phyloP scores from a whole-genome alignment of 2,113 vertebrate genomes.

The Galbula dea region DNA sequence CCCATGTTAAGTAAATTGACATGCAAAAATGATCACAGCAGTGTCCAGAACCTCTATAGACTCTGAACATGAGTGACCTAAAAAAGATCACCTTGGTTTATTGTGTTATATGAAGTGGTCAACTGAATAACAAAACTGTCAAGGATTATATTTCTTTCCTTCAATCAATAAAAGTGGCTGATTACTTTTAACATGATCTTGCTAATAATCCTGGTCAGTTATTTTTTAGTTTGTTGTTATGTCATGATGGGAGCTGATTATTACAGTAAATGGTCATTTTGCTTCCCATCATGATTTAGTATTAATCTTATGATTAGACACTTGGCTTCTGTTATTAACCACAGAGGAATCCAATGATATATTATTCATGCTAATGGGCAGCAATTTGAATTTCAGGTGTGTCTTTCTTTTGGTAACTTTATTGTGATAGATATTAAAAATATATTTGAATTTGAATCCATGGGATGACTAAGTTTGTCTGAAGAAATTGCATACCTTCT shows the following conservation, averaged over 20 bases:
- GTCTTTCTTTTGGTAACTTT: not conserved
- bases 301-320: not conserved
- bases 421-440: not conserved
- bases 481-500: not conserved
- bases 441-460: not conserved
- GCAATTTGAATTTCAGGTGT: not conserved
- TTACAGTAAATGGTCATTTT: constrained; percentile 45
- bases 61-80: not conserved
- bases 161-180: not conserved
- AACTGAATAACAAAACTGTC: not conserved
- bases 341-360: not conserved
- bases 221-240: not conserved
- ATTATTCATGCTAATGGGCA: constrained; percentile 48
- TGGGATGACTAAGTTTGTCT: not conserved
- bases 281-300: not conserved
- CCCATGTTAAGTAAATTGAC: not conserved
- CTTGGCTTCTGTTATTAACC: constrained; percentile 40
- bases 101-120: not conserved
- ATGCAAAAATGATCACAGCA: fast-evolving
- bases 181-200: not conserved
- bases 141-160: not conserved
- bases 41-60: not conserved
- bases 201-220: not conserved
- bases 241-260: not conserved
- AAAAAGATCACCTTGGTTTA: not conserved